Evolutionary conservation across 2,113 vertebrate genomes (phyloP).

Genomic region (Bos taurus): ARS-UCD2.0 NC_037328.1:43707001-43707500

Average conservation of each 20-base stretch:
- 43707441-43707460: neutral
- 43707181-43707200: constrained; percentile 39
- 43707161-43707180: constrained; percentile 75
- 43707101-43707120: constrained; percentile 62
- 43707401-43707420: neutral
- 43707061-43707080: constrained; percentile 83
- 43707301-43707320: constrained; percentile 76
- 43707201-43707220: constrained; percentile 76
- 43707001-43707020: constrained; percentile 88
- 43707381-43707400: neutral
- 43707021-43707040: constrained; percentile 85
- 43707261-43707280: constrained; percentile 75
- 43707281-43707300: constrained; percentile 66
- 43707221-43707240: constrained; percentile 77
- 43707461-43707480: neutral
- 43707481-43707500: neutral
- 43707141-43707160: constrained; percentile 80
- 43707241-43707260: constrained; percentile 77
- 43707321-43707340: constrained; percentile 32
- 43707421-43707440: neutral
- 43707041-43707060: constrained; percentile 79
- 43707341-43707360: constrained; percentile 32
- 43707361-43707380: constrained; percentile 8
- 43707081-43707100: constrained; percentile 83
- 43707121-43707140: constrained; percentile 75